Percentiles rank a stretch among this genome's conserved stretches.
Evolutionary conservation across 2,797 vertebrate species (phyloP).

Genomic region (Loris lydekkerianus): DNA sequence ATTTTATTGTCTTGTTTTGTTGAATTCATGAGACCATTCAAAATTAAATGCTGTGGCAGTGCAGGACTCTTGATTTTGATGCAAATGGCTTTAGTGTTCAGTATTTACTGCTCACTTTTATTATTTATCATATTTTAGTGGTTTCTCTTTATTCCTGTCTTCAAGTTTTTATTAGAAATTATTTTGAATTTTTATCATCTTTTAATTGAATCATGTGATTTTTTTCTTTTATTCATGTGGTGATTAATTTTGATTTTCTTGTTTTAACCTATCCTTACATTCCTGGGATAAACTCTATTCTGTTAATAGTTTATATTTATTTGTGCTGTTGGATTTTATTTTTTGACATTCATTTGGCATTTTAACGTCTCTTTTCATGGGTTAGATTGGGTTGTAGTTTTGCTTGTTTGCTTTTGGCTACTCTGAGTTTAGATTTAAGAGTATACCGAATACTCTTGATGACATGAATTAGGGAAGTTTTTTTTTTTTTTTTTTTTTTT

Average conservation of each 20-base stretch:
- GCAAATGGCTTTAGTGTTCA: background rate
- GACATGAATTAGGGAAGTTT: background rate
- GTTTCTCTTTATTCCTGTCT: background rate
- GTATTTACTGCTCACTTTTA: slow-evolving; percentile 3
- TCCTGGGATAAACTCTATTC: slow-evolving; percentile 3
- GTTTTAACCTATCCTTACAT: slow-evolving; percentile 53
- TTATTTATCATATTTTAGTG: slow-evolving; percentile 8
- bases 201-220: slow-evolving; percentile 31
- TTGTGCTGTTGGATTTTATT: slow-evolving; percentile 22
- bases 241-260: slow-evolving; percentile 56
- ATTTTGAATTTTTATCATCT: slow-evolving; percentile 13
- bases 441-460: background rate
- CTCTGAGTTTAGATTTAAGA: slow-evolving; percentile 30
- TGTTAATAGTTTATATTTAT: slow-evolving; percentile 48
- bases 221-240: slow-evolving; percentile 9
- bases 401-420: background rate
- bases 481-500: background rate
- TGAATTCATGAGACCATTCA: background rate
- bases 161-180: slow-evolving; percentile 23
- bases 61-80: background rate
- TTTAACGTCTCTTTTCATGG: slow-evolving; percentile 47
- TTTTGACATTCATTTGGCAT: slow-evolving; percentile 58
- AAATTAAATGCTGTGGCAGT: background rate
- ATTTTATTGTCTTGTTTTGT: slow-evolving; percentile 41
- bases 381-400: background rate